A percentile compares a stretch with the other conserved stretches of the same genome.
Conservation (phyloP, 2,113 vertebrate genomes). For the Malurus alboscapulatus region DNA sequence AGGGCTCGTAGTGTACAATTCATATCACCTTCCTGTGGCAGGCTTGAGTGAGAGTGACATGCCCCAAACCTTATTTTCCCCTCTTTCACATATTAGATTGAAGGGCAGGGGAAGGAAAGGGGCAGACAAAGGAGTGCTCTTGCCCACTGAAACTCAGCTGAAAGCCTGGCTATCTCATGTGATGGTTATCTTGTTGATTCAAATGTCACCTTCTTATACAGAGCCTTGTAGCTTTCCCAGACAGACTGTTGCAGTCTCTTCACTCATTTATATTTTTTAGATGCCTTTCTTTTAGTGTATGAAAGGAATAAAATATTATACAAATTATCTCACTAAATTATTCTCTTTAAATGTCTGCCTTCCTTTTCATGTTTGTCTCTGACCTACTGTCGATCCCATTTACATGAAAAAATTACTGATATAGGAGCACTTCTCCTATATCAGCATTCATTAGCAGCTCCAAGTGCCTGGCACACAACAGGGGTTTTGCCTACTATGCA, state of each 20-base stretch:
- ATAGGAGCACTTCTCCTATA: slow-evolving; percentile 18
- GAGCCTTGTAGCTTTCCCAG: background rate
- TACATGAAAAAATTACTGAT: slow-evolving; percentile 45
- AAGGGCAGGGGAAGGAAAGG: background rate
- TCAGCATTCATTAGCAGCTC: slow-evolving; percentile 58
- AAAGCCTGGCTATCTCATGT: background rate
- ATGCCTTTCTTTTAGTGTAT: slow-evolving; percentile 15
- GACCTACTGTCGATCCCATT: slow-evolving; percentile 41
- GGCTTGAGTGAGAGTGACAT: background rate
- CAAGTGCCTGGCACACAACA: slow-evolving; percentile 22
- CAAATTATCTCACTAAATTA: slow-evolving; percentile 56
- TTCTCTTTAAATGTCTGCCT: slow-evolving; percentile 41
- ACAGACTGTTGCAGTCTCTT: background rate
- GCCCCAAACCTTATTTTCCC: background rate
- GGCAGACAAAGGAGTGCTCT: background rate
- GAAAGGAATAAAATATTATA: slow-evolving; percentile 47
- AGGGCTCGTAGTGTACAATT: background rate
- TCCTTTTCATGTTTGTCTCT: slow-evolving; percentile 52
- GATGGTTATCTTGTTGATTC: background rate
- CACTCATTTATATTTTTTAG: slow-evolving; percentile 28
- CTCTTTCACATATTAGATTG: background rate
- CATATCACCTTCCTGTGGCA: background rate
- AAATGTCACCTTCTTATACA: background rate
- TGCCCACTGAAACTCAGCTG: background rate
- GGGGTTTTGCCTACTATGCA: slow-evolving; percentile 55